These are phyloP conservation scores for Drosophila barbarae DNA, from an alignment of 2,888 invertebrate species.

Conservation along the genomic window DNA sequence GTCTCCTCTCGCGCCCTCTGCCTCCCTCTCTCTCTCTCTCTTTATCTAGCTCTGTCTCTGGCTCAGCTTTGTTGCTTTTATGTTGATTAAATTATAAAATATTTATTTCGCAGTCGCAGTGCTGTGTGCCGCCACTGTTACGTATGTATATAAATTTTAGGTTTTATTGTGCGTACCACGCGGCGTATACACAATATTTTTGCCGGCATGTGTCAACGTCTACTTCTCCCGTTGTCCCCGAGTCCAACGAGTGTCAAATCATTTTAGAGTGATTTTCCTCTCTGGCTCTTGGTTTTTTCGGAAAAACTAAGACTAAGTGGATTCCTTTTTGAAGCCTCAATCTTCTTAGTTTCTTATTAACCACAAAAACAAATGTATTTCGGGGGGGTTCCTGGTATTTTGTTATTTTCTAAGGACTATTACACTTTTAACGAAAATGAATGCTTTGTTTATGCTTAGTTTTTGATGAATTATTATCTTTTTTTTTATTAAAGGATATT, in stretches of 20 bases:
- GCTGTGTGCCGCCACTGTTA: constrained; percentile 17
- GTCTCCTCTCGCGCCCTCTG: constrained; percentile 52
- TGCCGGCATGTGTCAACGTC: constrained; percentile 31
- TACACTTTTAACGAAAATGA: neutral
- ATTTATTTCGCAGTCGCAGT: constrained; percentile 58
- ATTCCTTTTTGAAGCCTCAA: neutral
- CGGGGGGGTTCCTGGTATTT: neutral
- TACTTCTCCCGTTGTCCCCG: neutral
- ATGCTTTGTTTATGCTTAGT: neutral
- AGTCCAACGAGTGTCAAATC: constrained; percentile 17
- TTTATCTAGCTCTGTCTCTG: constrained; percentile 35
- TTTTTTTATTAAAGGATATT: too few relatives aligned
- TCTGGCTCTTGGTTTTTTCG: neutral
- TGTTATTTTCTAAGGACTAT: neutral
- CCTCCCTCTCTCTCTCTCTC: neutral
- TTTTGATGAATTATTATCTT: neutral
- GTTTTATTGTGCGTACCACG: constrained; percentile 54
- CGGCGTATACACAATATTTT: constrained; percentile 55
- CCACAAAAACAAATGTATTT: neutral
- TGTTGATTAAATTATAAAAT: constrained; percentile 76
- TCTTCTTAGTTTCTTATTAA: neutral
- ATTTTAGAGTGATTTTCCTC: constrained; percentile 24
- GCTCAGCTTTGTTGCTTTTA: constrained; percentile 70
- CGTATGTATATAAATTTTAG: constrained; percentile 57
- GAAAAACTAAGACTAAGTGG: constrained; percentile 2